Base-by-base conservation (phyloP, 2,888 invertebrate genomes). In the Drosophila phalerata region DNA sequence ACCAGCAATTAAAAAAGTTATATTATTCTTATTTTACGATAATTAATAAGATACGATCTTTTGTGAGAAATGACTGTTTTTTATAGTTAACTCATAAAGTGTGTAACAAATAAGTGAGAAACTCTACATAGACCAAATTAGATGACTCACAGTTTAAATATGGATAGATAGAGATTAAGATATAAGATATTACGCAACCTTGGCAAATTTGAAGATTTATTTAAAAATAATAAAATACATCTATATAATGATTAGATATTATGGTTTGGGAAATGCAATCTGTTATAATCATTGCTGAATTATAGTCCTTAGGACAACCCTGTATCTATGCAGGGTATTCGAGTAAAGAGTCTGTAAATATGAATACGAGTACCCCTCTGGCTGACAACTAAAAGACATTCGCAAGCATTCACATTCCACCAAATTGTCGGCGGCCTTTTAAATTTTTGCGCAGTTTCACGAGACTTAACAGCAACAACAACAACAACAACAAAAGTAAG, bases 361-460 rank as follows among this genome's bases (percentile, higher is more conserved):
- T 43, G 62, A 73, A 19, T 53, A 9, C 42, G 43, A 57, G 42
- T 61, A 37, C 25, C 42, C 37, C 42, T 69, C 11, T 5, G 40
- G 55, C 43, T 28, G 40, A 51, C 43, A 51, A 37, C 43, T 38
- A 22, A 64, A 69, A 51, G 37, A 48, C 43, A 70, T 69, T 70
- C 51, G 48, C 60, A 66, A 40, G 32, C 74, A 76, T 65, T 77
- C 76, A 77, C 76, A 76, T 73, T 77, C 76, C 76, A 25, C 64
- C 62, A 73, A 76, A 76, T 76, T 60, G 76, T 61, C 77, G 77
- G 73, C 76, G 69, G 77, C 65, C 73, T 73, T 76, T 77, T 69
- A 56, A 62, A 76, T 73, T 73, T 77, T 76, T 73, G 76, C 76
- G 62, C 72, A 75, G 67, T 64, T 76, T 76, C 38, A 32, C 61